Evolutionary conservation across 2,888 invertebrate species (phyloP), one percentile per base, ranked within the genome.

Genomic region (Microctonus brassicae): DNA sequence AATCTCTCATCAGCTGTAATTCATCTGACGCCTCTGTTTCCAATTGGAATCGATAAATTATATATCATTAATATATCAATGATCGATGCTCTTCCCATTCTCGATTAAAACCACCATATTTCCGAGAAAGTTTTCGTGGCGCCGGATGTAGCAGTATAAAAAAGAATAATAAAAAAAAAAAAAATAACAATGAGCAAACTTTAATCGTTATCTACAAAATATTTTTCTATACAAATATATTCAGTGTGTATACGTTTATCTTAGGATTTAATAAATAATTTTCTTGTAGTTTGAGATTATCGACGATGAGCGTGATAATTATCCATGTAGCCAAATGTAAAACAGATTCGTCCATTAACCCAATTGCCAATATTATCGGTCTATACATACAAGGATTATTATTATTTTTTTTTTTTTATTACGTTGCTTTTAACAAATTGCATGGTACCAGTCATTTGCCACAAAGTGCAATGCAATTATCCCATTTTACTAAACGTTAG

Each of bases 291-390:
- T 39, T 66, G 65, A 66, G 17, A 22, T n/a, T 22, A 29, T 55
- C 57, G 57, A 57, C 52, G 55, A 55, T 33, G 36, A 24, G n/a
- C 24, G 26, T 66, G 39, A 66, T 36, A 66, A 66, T 66, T 39
- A 66, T 66, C 39, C 39, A 26, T 53, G 20, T 61, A 61, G 24
- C 39, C 53, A 61, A 65, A 64, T 57, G 66, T 69, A 53, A 66
- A 73, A 55, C 20, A 65, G 65, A 71, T 73, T 73, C 68, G 67
- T 68, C 76, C 74, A 76, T 76, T 76, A 74, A 74, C 74, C 76
- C 76, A 66, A 66, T 66, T 66, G 39, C 36, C 61, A 42, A 24
- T 17, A 7, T 7, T n/a, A 5, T 42, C 1, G 13, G n/a, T 47
- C 1, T 17, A 47, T 47, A 9, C 17, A 39, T 39, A 39, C 13